Conservation (phyloP, 2,888 invertebrate species). For the Cephalotes varians region DNA sequence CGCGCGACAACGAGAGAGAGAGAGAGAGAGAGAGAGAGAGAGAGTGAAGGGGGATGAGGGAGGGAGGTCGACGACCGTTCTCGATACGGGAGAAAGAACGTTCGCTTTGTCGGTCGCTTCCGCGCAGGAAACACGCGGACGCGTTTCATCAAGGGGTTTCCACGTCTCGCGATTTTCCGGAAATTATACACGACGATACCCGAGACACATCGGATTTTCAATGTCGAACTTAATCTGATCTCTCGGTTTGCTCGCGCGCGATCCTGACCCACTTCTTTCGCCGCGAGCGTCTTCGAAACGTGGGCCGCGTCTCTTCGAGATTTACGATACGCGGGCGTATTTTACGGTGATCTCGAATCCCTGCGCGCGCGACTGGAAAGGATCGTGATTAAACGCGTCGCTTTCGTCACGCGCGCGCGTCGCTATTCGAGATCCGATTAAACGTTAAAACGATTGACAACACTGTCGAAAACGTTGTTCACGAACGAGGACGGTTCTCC, state of each 20-base stretch:
- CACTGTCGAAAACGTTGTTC: constrained; percentile 46
- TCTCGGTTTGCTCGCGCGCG: not conserved
- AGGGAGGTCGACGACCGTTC: constrained; percentile 29
- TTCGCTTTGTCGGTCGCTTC: constrained; percentile 33
- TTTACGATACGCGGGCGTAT: not conserved
- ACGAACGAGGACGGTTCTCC: constrained; percentile 14
- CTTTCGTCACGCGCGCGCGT: not conserved
- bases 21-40: not conserved
- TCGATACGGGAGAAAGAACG: constrained; percentile 17
- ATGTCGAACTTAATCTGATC: constrained; percentile 26
- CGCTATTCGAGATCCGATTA: constrained; percentile 33
- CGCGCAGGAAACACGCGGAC: constrained; percentile 19
- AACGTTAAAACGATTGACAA: constrained; percentile 49
- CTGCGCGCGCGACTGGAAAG: not conserved
- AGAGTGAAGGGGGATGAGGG: not conserved
- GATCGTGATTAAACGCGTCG: constrained; percentile 31
- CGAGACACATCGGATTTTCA: constrained; percentile 7
- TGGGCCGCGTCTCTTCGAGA: not conserved
- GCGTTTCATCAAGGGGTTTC: not conserved
- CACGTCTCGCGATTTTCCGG: constrained; percentile 8
- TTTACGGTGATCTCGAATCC: not conserved
- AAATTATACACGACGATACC: constrained; percentile 4
- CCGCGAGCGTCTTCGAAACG: not conserved
- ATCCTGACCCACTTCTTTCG: not conserved
- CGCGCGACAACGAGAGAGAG: constrained; percentile 32